Conservation (phyloP, 2,888 invertebrate species). For the Eristalis tenax region DNA sequence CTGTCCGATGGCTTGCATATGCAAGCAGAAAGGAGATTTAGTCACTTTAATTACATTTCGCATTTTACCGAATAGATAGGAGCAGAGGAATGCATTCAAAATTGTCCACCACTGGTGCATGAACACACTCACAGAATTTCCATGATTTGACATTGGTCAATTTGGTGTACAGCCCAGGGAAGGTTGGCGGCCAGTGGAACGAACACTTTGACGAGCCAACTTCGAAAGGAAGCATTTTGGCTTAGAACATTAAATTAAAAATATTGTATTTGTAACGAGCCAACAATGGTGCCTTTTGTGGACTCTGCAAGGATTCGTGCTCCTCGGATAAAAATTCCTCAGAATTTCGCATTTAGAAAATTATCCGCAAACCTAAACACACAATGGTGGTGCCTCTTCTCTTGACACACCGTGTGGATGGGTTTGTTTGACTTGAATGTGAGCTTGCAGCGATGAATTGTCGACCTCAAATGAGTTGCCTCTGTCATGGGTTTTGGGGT, state of each 20-base stretch:
- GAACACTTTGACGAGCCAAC: background rate
- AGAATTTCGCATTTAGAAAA: too few species aligned
- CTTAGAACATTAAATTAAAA: background rate
- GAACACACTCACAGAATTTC: background rate
- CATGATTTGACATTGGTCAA: background rate
- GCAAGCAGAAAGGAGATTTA: background rate
- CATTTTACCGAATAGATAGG: background rate
- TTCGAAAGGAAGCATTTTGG: background rate
- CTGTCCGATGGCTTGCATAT: background rate
- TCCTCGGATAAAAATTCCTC: too few species aligned
- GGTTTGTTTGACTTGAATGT: too few species aligned
- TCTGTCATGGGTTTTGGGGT: too few species aligned
- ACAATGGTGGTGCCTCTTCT: too few species aligned
- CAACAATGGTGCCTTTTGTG: background rate
- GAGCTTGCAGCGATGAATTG: too few species aligned
- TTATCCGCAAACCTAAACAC: too few species aligned
- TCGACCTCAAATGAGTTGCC: too few species aligned
- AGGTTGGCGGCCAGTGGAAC: background rate
- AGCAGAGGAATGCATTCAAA: too few species aligned
- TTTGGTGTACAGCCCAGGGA: background rate
- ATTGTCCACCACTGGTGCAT: too few species aligned
- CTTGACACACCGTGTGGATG: too few species aligned
- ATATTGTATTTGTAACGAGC: background rate
- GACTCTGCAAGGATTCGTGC: background rate
- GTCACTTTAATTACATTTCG: background rate